Evolutionary conservation across 2,888 invertebrate genomes (phyloP).

Genomic region (Aporophyla lueneburgensis): DNA sequence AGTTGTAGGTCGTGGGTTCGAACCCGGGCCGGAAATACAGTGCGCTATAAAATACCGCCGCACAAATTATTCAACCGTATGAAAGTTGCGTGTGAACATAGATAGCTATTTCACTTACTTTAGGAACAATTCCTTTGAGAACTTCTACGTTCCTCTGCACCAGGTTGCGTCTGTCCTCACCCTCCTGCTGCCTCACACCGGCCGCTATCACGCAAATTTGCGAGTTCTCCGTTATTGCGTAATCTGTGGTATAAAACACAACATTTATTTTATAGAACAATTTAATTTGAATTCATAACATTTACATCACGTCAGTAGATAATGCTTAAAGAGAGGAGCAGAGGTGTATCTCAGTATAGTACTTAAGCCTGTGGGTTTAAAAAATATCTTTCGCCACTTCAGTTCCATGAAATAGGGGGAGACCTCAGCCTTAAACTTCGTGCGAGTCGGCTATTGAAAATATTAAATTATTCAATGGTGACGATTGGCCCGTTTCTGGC

Average conservation of each 20-base stretch:
- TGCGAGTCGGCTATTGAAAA: too few species aligned
- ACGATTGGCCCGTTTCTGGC: too few species aligned
- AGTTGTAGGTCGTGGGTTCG: too few species aligned
- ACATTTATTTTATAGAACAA: neutral
- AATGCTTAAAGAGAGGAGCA: too few species aligned
- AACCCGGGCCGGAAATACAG: too few species aligned
- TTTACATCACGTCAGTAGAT: neutral
- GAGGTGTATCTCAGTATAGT: neutral
- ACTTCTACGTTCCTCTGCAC: constrained; percentile 98
- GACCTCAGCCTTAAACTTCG: too few species aligned
- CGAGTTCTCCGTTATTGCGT: constrained; percentile 94
- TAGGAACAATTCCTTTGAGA: constrained; percentile 96
- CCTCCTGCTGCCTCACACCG: constrained; percentile 97
- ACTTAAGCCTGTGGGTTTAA: too few species aligned
- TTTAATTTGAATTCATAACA: neutral
- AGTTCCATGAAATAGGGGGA: too few species aligned
- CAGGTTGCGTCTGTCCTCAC: constrained; percentile 96
- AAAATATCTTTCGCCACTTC: neutral
- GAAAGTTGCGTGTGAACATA: too few species aligned
- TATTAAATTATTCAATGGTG: too few species aligned
- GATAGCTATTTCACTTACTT: constrained; percentile 71
- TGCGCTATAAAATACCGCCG: too few species aligned
- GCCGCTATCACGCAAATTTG: constrained; percentile 97
- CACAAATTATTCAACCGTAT: too few species aligned
- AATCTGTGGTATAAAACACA: constrained; percentile 90